Evolutionary conservation across 92 coral and sea anemone species (phyloP), one percentile per base, ranked within the genome.

Genomic region (Palythoa caribaeorum): DNA sequence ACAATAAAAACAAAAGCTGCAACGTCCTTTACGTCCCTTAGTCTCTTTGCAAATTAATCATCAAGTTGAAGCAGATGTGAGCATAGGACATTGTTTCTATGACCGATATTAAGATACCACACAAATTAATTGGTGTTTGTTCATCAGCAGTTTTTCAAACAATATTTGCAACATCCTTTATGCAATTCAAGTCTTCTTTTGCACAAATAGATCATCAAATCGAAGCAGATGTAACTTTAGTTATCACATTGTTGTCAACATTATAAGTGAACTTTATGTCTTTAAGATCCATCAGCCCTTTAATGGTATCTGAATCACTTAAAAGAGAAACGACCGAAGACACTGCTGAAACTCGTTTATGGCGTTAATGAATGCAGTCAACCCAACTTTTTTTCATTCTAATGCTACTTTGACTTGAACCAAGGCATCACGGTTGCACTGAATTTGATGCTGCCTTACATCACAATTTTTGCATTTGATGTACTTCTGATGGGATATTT

Each of bases 381-480:
- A 83, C 94, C 94, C 83, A 37, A 88, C 65, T 83, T 88, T 89
- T 62, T 87, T 78, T 51, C 86, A 87, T 66, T 16, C 90, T 16
- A 87, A 79, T 70, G 79, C 80, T 78, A 68, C 87, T 78, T 87
- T 78, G 21, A 91, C 72, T 77, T 84, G 85, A n/a, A 88, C 87
- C 10, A 84, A 73, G 40, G 77, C 85, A 71, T 92, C 90, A 77
- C 77, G 62, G 71, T 88, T 81, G 87, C 90, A 87, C 11, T 87
- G 79, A 54, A 15, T 38, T 40, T 83, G 81, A 50, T 90, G 79
- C 80, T 90, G 91, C 53, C 89, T 39, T 19, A 91, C 86, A 51
- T 91, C 93, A 70, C 91, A 91, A 80, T 51, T 88, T 50, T 88
- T 88, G 88, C 91, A 87, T 73, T 91, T 91, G 53, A 76, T 77